Conservation (phyloP, 2,888 invertebrate genomes). For the Lordiphosa andalusiaca region DNA sequence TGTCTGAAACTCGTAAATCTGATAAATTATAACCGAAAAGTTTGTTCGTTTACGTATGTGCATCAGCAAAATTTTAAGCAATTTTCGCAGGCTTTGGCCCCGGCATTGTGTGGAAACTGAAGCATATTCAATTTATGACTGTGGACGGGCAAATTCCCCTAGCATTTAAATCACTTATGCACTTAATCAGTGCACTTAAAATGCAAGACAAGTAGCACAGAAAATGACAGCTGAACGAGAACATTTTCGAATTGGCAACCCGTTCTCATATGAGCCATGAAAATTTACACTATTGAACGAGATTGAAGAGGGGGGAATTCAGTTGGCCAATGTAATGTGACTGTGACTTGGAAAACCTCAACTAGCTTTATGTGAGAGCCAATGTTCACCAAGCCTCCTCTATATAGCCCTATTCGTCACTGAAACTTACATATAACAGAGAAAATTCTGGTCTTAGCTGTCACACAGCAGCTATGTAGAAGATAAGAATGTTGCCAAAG, state of each 20-base stretch:
- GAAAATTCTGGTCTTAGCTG: too few relatives aligned
- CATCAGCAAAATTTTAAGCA: conserved; percentile 41
- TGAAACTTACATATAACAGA: too few relatives aligned
- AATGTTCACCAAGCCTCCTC: too few relatives aligned
- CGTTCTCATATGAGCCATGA: background rate
- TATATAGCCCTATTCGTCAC: too few relatives aligned
- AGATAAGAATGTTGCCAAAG: too few relatives aligned
- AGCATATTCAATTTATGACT: conserved; percentile 60
- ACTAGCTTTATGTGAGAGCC: too few relatives aligned
- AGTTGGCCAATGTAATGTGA: too few relatives aligned
- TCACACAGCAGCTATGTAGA: too few relatives aligned
- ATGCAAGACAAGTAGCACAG: conserved; percentile 46
- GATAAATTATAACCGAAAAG: conserved; percentile 58
- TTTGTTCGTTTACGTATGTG: conserved; percentile 23
- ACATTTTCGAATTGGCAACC: conserved; percentile 23
- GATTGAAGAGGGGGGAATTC: background rate
- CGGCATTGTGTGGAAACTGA: conserved; percentile 48
- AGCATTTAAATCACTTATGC: conserved; percentile 58
- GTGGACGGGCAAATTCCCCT: conserved; percentile 34
- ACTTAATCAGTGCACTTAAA: conserved; percentile 64
- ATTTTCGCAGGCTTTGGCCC: conserved; percentile 30
- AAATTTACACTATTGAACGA: conserved; percentile 16
- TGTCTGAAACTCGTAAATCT: conserved; percentile 55
- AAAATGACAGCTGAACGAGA: conserved; percentile 27
- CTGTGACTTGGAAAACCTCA: too few relatives aligned